A percentile compares a stretch with the other conserved stretches of the same genome.
Conservation (phyloP, 2,797 vertebrate species). For the Phalanger gymnotis region DNA sequence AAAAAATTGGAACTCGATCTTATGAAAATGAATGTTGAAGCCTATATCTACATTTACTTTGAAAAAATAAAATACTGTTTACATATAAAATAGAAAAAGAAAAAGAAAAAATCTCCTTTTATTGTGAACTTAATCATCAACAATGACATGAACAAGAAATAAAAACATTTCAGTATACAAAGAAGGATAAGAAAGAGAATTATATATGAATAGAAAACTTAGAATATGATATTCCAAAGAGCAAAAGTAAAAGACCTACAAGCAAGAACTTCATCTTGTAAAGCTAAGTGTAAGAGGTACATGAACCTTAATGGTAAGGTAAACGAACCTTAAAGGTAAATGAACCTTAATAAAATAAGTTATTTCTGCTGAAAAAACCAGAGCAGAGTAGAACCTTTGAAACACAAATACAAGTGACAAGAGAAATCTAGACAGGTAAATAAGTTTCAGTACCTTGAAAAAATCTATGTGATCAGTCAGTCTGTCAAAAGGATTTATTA, state of each 20-base stretch:
- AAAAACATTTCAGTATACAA: neutral
- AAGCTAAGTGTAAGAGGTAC: neutral
- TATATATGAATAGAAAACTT: neutral
- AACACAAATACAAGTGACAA: neutral
- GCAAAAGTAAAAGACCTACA: neutral
- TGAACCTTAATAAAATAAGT: neutral
- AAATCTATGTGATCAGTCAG: neutral
- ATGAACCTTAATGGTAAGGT: neutral
- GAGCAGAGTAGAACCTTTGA: neutral
- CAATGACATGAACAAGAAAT: neutral
- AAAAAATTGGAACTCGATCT: neutral
- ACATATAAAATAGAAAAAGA: neutral
- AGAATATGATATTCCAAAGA: neutral
- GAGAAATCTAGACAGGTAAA: neutral
- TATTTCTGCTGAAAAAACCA: neutral
- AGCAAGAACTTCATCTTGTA: neutral
- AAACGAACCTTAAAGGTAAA: neutral
- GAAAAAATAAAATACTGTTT: neutral
- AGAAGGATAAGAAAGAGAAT: neutral
- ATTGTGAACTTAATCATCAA: neutral
- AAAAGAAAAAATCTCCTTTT: neutral
- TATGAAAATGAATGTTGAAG: neutral
- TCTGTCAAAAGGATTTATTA: neutral
- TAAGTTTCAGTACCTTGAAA: neutral
- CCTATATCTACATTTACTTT: neutral